phyloP scores from a whole-genome alignment of 1,140 invertebrate genomes.

The Anoplophora glabripennis region DNA sequence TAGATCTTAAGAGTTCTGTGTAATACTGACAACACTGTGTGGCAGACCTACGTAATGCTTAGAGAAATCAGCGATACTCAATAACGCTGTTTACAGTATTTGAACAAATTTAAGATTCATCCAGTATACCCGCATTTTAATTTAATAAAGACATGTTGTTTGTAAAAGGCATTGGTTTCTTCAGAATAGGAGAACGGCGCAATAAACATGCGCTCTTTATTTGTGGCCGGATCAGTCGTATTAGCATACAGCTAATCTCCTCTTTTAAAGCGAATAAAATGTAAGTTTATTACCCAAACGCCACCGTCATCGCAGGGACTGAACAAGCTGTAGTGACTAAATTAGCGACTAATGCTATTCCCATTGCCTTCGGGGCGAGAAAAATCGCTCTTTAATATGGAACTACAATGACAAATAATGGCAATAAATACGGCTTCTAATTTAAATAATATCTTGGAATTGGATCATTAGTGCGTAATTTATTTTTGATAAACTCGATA shows the following conservation, averaged over 20 bases:
- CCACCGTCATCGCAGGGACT: background rate
- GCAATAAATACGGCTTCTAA: conserved; percentile 1
- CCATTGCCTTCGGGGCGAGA: background rate
- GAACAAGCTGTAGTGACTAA: background rate
- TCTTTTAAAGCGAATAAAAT: conserved; percentile 6
- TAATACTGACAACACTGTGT: no score
- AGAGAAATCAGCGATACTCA: no score
- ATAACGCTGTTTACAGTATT: no score
- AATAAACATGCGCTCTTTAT: conserved; percentile 4
- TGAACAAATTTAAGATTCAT: no score
- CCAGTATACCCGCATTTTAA: no score
- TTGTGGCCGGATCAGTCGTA: background rate
- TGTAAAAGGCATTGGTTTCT: no score
- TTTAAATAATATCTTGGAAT: conserved; percentile 6
- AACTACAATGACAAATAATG: background rate
- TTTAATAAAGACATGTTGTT: no score
- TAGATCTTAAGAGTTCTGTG: no score
- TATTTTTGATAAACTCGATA: background rate
- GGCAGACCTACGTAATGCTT: no score
- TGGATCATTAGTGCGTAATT: conserved; percentile 5
- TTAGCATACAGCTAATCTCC: conserved; percentile 6
- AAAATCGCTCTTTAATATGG: conserved; percentile 3
- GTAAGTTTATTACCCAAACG: background rate
- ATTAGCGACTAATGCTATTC: background rate
- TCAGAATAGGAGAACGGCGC: no score